Percentiles rank a stretch among this genome's conserved stretches.
Conservation (phyloP, 2,113 vertebrate genomes). For the Entomyzon cyanotis region DNA sequence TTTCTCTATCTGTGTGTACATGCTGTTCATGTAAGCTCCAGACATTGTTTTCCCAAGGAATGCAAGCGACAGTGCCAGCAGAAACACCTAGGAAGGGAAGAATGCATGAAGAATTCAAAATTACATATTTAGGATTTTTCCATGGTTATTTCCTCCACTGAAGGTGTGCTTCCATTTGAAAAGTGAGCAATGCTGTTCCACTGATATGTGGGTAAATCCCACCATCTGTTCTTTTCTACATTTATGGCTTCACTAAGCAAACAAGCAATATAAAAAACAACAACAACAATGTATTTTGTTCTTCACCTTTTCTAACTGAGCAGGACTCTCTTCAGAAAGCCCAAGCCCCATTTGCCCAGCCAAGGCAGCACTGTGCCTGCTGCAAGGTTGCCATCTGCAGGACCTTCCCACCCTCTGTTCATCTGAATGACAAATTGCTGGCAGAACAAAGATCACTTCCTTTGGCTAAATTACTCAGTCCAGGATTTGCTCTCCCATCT, state of each 20-base stretch:
- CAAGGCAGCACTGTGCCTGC: not conserved
- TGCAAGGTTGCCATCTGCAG: constrained; percentile 56
- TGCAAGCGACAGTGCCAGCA: constrained; percentile 73
- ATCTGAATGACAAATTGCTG: not conserved
- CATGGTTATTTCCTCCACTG: not conserved
- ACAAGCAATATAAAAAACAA: not conserved
- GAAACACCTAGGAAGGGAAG: constrained; percentile 73
- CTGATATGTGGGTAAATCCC: not conserved
- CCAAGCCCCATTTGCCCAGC: not conserved
- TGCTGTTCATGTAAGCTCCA: constrained; percentile 79
- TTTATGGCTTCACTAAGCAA: not conserved
- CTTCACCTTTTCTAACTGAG: not conserved
- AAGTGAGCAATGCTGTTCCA: not conserved
- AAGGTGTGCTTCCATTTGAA: not conserved
- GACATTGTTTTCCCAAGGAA: constrained; percentile 77
- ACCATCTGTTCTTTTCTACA: not conserved
- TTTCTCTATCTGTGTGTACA: constrained; percentile 83
- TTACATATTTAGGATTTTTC: not conserved
- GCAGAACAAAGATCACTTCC: not conserved
- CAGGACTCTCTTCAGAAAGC: not conserved
- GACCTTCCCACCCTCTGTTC: not conserved
- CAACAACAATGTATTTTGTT: not conserved
- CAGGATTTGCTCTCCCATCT: not conserved
- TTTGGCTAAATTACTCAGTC: accelerated
- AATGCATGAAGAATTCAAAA: not conserved